Base-by-base conservation (phyloP, 2,113 vertebrate genomes). In the Notiomystis cincta region DNA sequence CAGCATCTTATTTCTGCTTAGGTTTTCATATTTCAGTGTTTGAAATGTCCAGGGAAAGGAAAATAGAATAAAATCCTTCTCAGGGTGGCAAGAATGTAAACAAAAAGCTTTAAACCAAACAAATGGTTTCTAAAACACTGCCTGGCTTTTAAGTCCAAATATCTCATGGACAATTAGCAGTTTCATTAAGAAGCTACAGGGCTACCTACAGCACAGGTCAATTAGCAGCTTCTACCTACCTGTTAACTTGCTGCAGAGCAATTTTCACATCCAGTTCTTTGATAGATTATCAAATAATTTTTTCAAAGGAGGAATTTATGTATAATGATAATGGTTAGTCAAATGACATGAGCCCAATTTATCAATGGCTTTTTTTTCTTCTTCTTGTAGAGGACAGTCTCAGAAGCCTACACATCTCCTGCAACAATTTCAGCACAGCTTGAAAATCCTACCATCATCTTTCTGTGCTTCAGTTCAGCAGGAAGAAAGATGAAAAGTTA, bases 181-280 rank as follows among this genome's bases (percentile, higher is more conserved):
- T n/a, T 84, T 89, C 54, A 31, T 79, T 84, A 87, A 75, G 57
- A 92, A 89, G 85, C 69, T 50, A 48, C 53, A 69, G 47, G 66
- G 16, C 30, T 87, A 72, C 45, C 21, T 69, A 45, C 42, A 67
- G n/a, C 48, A 91, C 15, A 40, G 51, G 75, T 83, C 82, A 96
- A 64, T 93, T 77, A 92, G 15, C 60, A 93, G 64, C 58, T 88
- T 88, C 75, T 58, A 28, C 25, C 21, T 64, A 47, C 40, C 81
- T 82, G 62, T 91, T 65, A 69, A 19, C 30, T 47, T 80, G 33
- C 21, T 54, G 67, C 91, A 66, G 62, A 84, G 7, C 44, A 94
- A 86, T 94, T 96, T 93, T 79, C 87, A 88, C 87, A 77, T 86
- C 38, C 42, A 91, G 58, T 69, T 93, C 84, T 93, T 95, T 94